Base-by-base conservation (phyloP, 2,797 vertebrate genomes). In the Argyrosomus regius region DNA sequence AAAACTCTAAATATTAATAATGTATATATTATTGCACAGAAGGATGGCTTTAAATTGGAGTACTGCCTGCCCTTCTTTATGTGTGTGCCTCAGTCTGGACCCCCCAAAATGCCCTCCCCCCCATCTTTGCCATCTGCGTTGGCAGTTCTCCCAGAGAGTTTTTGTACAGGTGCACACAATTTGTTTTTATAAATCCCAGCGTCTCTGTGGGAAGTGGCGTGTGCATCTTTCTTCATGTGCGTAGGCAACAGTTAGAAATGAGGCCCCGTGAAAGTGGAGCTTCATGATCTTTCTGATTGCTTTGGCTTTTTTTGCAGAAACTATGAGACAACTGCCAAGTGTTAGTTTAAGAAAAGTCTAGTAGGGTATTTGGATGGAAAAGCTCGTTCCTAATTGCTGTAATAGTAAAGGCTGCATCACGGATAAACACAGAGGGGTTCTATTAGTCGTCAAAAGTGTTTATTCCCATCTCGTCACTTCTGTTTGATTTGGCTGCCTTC, bases 401-500 rank as follows among this genome's bases (percentile, higher is more conserved):
- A 48, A 13, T 26, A 20, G 50, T 31, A 13, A 5, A 57, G 60
- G 56, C 62, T 57, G 39, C 24, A 61, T 12, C 28, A 5, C 4
- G 4, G 46, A 43, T 66, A 39, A 77, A 72, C 59, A 80, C 56
- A 7, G 14, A 20, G 26, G 57, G 28, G 3, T 56, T 64, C 17
- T 22, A 58, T 57, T 13, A 57, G 45, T 4, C 56, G 58, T 28
- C 45, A 45, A 49, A 31, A 50, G 31, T 18, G 6, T 48, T 46
- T 67, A 64, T 31, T 45, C 49, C 22, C 24, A 24, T 70, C 50
- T 64, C 56, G 31, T 46, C n/a, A 54, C 31, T 70, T 56, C 53
- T 64, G 43, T 79, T 63, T 41, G 49, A 14, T 31, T 26, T 78
- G 39, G 61, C 56, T 57, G 31, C 70, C 16, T 70, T 83, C 74